phyloP scores from a whole-genome alignment of 1,140 invertebrate species.

The Nylanderia fulva region DNA sequence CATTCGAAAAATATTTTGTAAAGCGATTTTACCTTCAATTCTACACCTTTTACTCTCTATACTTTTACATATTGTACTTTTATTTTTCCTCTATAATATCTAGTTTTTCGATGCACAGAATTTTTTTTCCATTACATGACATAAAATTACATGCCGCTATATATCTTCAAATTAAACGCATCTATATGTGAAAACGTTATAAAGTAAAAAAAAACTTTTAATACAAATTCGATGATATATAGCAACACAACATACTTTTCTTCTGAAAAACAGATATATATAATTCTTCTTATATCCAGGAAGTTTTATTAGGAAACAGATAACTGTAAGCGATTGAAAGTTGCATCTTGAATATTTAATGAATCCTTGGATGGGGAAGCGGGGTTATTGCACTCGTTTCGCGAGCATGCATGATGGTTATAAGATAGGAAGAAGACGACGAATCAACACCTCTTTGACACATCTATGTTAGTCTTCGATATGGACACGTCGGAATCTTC shows the following conservation, averaged over 20 bases:
- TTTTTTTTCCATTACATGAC: no score
- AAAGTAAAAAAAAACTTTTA: background rate
- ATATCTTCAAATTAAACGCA: no score
- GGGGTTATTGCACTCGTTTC: background rate
- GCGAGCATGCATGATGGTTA: background rate
- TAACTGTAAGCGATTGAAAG: background rate
- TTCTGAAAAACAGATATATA: background rate
- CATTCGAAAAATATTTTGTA: no score
- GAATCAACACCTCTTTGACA: no score
- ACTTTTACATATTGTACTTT: no score
- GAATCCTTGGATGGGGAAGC: background rate
- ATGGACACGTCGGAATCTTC: no score
- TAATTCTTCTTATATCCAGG: background rate
- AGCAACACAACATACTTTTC: background rate
- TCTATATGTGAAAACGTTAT: background rate
- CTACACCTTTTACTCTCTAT: no score
- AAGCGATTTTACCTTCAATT: no score
- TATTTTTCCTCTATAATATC: no score
- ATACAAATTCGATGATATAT: background rate
- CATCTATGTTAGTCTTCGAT: no score
- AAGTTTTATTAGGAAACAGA: background rate
- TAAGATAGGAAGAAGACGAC: background rate
- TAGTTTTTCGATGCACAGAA: no score
- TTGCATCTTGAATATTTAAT: slow-evolving; percentile 15
- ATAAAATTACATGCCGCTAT: no score